Conservation (phyloP, 2,113 vertebrate genomes). For the Callospermophilus lateralis region DNA sequence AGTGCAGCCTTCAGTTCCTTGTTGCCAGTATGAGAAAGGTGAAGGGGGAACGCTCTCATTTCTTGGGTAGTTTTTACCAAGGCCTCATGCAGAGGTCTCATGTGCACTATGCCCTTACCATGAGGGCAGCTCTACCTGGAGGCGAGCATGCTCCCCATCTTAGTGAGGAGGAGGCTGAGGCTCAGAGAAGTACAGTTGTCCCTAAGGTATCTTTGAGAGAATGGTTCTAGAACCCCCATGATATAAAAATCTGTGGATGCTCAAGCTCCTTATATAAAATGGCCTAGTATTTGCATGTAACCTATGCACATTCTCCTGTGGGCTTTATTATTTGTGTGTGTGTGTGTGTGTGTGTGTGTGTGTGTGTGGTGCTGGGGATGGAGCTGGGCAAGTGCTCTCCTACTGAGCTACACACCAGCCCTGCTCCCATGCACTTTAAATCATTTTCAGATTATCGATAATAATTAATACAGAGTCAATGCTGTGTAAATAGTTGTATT, state of each 20-base stretch:
- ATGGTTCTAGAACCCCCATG: neutral
- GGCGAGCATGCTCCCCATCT: neutral
- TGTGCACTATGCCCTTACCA: neutral
- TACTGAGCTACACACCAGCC: too few relatives aligned
- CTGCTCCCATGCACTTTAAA: too few relatives aligned
- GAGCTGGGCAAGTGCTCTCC: neutral
- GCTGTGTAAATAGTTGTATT: neutral
- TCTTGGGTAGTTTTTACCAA: neutral
- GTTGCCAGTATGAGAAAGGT: neutral
- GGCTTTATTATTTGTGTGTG: neutral
- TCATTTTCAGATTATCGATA: neutral
- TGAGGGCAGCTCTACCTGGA: neutral
- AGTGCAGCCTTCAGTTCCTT: neutral
- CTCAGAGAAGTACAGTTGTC: neutral
- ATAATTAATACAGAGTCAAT: too few relatives aligned
- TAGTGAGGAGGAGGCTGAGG: neutral
- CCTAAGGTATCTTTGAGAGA: neutral
- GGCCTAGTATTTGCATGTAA: neutral
- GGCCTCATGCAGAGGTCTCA: neutral
- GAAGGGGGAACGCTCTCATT: neutral
- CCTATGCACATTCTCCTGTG: neutral
- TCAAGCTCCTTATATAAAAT: neutral
- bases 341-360: too few relatives aligned
- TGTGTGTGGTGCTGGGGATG: neutral
- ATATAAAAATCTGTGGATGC: neutral